Base-by-base conservation (phyloP, 2,888 invertebrate genomes). In the Altica lythri region DNA sequence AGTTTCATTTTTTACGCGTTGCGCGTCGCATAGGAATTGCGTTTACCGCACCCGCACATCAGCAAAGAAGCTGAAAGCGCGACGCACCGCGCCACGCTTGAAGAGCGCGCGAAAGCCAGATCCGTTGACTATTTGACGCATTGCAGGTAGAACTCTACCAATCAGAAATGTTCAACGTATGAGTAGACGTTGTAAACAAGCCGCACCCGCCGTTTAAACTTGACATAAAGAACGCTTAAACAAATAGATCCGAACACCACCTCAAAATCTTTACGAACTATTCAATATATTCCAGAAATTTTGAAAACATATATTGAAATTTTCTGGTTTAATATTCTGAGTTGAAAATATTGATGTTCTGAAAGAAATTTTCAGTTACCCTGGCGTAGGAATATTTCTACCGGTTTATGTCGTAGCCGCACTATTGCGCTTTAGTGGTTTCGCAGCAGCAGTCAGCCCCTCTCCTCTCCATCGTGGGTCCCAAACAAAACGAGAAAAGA, bases 91-190 rank as follows among this genome's bases (percentile, higher is more conserved):
- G 68, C 59, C 66, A 65, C 62, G 61, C 60, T 64, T 65, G 65
- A 70, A 68, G 71, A 68, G 68, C 71, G 72, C 71, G 70, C 70
- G 67, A 68, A 69, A 68, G 67, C 66, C 69, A 68, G 72, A 66
- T 62, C 64, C 75, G 73, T 60, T 64, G 64, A 67, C 68, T 73
- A 78, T 78, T 82, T 88, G 88, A 87, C 88, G 88, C 88, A 89
- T 88, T 89, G 89, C 89, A 88, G 89, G 88, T 89, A 86, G 85
- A 84, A 83, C 81, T 77, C 81, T 81, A 82, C 88, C 88, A 88
- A 89, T 88, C 84, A 82, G 81, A 82, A 82, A 80, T 81, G 83
- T 79, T 67, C 70, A 68, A 73, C 70, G 79, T 78, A 68, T 72
- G 70, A 75, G 62, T 77, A 83, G 81, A 81, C 80, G 82, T 82